Evolutionary conservation across 2,888 invertebrate genomes (phyloP).

Genomic region (Electrophaes corylata): DNA sequence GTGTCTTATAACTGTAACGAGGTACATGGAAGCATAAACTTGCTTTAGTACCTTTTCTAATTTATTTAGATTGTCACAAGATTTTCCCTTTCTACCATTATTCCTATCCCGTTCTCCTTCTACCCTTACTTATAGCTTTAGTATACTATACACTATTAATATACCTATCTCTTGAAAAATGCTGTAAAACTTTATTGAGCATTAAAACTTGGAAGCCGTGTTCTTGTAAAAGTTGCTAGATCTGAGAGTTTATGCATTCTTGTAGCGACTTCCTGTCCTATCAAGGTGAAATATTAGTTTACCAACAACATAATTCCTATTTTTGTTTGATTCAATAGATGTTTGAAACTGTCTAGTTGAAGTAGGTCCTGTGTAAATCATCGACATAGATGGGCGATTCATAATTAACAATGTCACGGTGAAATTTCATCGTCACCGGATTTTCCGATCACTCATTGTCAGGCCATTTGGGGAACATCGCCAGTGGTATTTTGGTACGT

Average conservation of each 20-base stretch:
- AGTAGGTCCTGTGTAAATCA: slow-evolving; percentile 73
- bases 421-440: slow-evolving; percentile 42
- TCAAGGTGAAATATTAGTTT: slow-evolving; percentile 51
- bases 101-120: slow-evolving; percentile 67
- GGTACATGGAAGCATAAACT: slow-evolving; percentile 36
- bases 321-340: slow-evolving; percentile 63
- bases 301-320: slow-evolving; percentile 62
- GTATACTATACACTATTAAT: slow-evolving; percentile 69
- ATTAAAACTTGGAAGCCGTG: slow-evolving; percentile 60
- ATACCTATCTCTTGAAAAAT: slow-evolving; percentile 59
- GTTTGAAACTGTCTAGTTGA: slow-evolving; percentile 68
- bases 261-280: slow-evolving; percentile 63
- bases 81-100: slow-evolving; percentile 51
- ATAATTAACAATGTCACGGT: slow-evolving; percentile 44
- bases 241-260: slow-evolving; percentile 62
- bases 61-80: slow-evolving; percentile 40
- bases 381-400: slow-evolving; percentile 55
- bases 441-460: slow-evolving; percentile 64
- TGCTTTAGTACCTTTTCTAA: slow-evolving; percentile 38
- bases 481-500: slow-evolving; percentile 66
- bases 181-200: slow-evolving; percentile 67
- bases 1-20: slow-evolving; percentile 36
- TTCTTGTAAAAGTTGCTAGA: slow-evolving; percentile 68
- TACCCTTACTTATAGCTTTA: slow-evolving; percentile 82
- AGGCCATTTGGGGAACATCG: slow-evolving; percentile 68